Base-by-base conservation (phyloP, 2,113 vertebrate genomes). In the Malurus cyaneus region DNA sequence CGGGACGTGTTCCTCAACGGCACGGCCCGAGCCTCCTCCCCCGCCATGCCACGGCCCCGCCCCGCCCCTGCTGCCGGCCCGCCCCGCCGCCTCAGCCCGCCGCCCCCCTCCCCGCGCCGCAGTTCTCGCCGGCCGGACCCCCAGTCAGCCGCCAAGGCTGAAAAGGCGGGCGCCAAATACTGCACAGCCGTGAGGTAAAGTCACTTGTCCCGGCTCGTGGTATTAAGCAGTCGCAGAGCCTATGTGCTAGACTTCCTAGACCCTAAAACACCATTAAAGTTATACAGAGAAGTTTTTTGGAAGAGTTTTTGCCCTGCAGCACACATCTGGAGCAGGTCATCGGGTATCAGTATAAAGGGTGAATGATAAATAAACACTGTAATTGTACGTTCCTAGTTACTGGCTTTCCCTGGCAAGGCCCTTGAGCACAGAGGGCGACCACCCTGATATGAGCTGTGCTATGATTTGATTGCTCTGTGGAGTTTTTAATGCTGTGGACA, bases 351-450 rank as follows among this genome's bases (percentile, higher is more conserved):
- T 9, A 8, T 25, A 11, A 71, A 44, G 46, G 14, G n/a, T 21
- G 47, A 79, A 50, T 1, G 11, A 14, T 23, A 29, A 56, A 12
- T 23, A 47, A 31, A 42, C 8, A 14, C 23, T 8, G 1, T 5
- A 4, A 15, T 47, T 28, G 36, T 3, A 16, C 34, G 31, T 41
- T 57, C 18, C 31, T 12, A 24, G 24, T 20, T 73, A 19, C 25
- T 11, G 3, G 13, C 24, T 47, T 62, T n/a, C n/a, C 26, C 32
- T 6, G 18, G 34, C 18, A 32, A 36, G 4, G 42, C 19, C 39
- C 16, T 26, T 11, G 5, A 28, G 42, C 0, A 0, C 12, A 7
- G 52, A 5, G 28, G 18, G 18, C 2, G 3, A 17, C 19, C 16
- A 28, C 36, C n/a, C 41, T 6, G 10, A 20, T 29, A 6, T 4